Evolutionary conservation across 92 coral and sea anemone species (phyloP), one percentile per base, ranked within the genome.

Genomic region (Desmophyllum pertusum): DNA sequence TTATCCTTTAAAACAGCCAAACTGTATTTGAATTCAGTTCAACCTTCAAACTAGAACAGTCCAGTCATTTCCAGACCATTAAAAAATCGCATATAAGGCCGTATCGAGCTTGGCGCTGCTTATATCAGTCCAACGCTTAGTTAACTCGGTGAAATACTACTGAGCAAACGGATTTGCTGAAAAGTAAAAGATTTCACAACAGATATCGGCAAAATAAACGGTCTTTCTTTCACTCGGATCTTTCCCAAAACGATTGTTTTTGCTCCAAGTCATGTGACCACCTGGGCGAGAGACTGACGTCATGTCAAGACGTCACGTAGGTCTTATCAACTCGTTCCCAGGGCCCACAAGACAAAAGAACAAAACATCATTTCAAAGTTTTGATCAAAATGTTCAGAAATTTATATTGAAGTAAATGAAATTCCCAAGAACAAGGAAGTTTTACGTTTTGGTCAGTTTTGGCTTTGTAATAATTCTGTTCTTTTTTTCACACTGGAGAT

Each of bases 401-500:
- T 59, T 59, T 23, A 33, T 66, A 51, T 43, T 29, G 15, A 77
- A 37, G 65, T 23, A 79, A 66, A 82, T 82, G 86, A 82, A 23
- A 73, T 82, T 82, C 43, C 25, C 19, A 15, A 71, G 79, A 57
- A 38, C 78, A 13, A 41, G 59, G 59, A 82, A 55, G 59, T 73
- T 31, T 41, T 82, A 53, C 35, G 36, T 82, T 30, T 41, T 82
- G 59, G 30, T 35, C 70, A 82, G 86, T 41, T 71, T 82, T 70
- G 78, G 43, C 45, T 13, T 84, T 64, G 75, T 75, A 27, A n/a
- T 76, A 23, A 35, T 42, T 15, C 51, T 84, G 25, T 63, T 84
- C 52, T 64, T 76, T 14, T 62, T 75, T 18, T 45, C 82, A n/a
- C 87, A 84, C 70, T 84, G 87, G 87, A 75, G 33, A 75, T 59